These are phyloP conservation scores for Pelodytes ibericus DNA, from an alignment of 2,797 vertebrate genomes.

Conservation along the genomic window DNA sequence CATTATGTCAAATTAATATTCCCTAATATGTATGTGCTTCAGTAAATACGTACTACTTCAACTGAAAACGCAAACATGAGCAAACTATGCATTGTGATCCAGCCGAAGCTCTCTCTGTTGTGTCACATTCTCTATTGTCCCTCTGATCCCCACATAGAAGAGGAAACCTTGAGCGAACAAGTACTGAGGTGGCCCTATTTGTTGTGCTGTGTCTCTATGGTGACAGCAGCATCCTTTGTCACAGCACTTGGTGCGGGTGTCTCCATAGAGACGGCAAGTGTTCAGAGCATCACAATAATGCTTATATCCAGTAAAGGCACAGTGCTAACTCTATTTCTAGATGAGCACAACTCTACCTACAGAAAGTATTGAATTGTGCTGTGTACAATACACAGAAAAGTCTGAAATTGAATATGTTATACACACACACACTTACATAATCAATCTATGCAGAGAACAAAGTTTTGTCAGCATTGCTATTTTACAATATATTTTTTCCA, in stretches of 20 bases:
- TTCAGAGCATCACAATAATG: constrained; percentile 19
- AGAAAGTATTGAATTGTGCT: background rate
- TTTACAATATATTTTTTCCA: too few species aligned
- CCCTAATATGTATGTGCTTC: too few species aligned
- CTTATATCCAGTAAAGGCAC: constrained; percentile 9
- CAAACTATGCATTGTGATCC: constrained; percentile 7
- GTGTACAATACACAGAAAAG: too few species aligned
- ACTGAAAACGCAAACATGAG: too few species aligned
- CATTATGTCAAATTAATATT: too few species aligned
- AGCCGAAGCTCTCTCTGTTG: background rate
- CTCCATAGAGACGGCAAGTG: constrained; percentile 75
- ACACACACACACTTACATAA: too few species aligned
- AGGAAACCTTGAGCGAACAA: constrained; percentile 44
- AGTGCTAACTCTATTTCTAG: background rate
- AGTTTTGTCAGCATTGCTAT: too few species aligned
- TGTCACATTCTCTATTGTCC: constrained; percentile 1
- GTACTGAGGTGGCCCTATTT: constrained; percentile 57
- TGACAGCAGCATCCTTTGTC: constrained; percentile 64
- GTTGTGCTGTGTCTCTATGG: constrained; percentile 73
- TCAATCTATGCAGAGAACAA: too few species aligned
- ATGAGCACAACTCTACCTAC: too few species aligned
- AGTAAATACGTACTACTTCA: too few species aligned
- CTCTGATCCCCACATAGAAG: constrained; percentile 31
- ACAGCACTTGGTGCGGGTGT: constrained; percentile 68
- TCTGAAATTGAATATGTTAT: too few species aligned